These are phyloP conservation scores for Metallyticus violacea DNA, from an alignment of 2,888 invertebrate species.

Conservation along the genomic window DNA sequence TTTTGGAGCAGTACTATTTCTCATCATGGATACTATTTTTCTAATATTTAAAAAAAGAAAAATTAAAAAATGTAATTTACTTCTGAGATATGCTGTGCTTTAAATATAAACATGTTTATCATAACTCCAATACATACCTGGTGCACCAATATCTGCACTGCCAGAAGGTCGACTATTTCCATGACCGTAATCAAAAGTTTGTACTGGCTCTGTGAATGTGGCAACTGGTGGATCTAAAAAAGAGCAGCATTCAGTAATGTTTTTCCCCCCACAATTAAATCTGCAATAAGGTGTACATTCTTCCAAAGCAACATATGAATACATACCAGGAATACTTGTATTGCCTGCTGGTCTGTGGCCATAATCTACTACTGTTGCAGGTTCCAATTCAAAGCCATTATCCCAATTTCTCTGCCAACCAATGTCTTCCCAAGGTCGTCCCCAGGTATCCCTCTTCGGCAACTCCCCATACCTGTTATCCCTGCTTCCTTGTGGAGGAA, in stretches of 20 bases:
- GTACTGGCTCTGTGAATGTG: conserved; percentile 61
- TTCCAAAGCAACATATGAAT: background rate
- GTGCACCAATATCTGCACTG: background rate
- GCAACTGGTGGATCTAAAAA: conserved; percentile 38
- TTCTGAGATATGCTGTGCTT: too few relatives aligned
- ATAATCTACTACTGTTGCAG: conserved; percentile 67
- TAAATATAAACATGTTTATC: background rate
- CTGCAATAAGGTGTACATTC: background rate
- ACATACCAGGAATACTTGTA: background rate
- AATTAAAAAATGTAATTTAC: too few relatives aligned
- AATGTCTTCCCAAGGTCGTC: background rate
- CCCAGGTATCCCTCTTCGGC: conserved; percentile 5
- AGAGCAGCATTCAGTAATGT: background rate
- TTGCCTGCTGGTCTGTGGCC: conserved; percentile 56
- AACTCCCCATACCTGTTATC: conserved; percentile 9
- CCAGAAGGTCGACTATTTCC: conserved; percentile 40
- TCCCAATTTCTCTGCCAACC: conserved; percentile 11
- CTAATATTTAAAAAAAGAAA: too few relatives aligned
- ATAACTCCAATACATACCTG: background rate
- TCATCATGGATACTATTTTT: too few relatives aligned
- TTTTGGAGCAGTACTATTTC: too few relatives aligned
- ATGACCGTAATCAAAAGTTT: conserved; percentile 71
- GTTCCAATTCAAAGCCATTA: conserved; percentile 46
- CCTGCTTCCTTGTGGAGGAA: background rate
- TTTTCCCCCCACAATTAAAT: background rate